Evolutionary conservation across 2,113 vertebrate genomes (phyloP), one percentile per base, ranked within the genome.

Genomic region (Phoenicopterus ruber): DNA sequence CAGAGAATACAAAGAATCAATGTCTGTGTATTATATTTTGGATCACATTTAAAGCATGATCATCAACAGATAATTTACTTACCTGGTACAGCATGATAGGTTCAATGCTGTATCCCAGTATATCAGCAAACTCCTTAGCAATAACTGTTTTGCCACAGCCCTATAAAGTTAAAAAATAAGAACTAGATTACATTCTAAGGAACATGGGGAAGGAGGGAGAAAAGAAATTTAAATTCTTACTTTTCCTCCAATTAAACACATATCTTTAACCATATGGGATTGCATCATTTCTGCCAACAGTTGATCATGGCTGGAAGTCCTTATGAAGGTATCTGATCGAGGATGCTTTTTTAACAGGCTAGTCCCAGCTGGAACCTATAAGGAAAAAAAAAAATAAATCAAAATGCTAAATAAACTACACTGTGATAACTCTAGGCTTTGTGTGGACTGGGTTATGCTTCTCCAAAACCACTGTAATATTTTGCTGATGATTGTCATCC

Each of bases 81-180:
- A 99, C 99, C 99, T 99, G 99, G 95, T 99, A 99, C 10, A 99
- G 98, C 99, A 99, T 99, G 91, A 99, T 97, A 14, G 99, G 98
- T 90, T 99, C 99, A 44, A 98, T 95, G 94, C 94, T 98, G 94
- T 99, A 99, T 80, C 99, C 99, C 82, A 99, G 97, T 17, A 98
- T 97, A 92, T 98, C 98, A 24, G 99, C 99, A 97, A 99, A 99
- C 96, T 99, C 98, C 94, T 98, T 99, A 1, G 98, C 98, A 55
- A 99, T 98, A 92, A 99, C 98, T 3, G 99, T 99, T 98, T 99
- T 99, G 24, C 99, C 99, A 96, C 99, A 99, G 22, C 99, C 99
- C 99, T 99, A 73, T 81, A 94, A 94, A 91, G 26, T 59, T 36
- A 28, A 83, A 91, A 89, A 59, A 59, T 25, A 88, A 52, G 38